Evolutionary conservation across 2,888 invertebrate genomes (phyloP), one percentile per base, ranked within the genome.

Genomic region (Aphodius sticticus): DNA sequence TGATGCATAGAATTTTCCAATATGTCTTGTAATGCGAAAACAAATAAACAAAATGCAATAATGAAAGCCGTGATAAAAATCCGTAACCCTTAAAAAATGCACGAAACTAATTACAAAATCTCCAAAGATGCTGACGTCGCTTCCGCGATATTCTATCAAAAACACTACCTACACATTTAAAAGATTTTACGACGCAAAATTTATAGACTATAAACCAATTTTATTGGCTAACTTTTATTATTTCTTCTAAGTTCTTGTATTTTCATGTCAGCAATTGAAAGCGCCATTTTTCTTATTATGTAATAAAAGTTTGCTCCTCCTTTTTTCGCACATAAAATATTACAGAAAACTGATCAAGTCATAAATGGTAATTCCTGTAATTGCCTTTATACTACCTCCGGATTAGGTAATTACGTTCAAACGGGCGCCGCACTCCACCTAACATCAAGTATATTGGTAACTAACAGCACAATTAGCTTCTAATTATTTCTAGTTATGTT

Each of bases 251-350:
- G 88, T 88, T 88, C 88, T 89, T 88, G 88, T 88, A 87, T 88
- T 88, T 88, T 87, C 88, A 88, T 88, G 88, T 88, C 88, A 88
- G 88, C 88, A 87, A 88, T 89, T 87, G 88, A 87, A 88, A 86
- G 87, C 85, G 83, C 84, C 84, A 86, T 87, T 88, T 88, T 88
- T 88, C 87, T 87, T 87, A 86, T 87, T 87, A 85, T 84, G 87
- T 85, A 86, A 86, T 88, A 88, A 88, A 88, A 85, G n/a, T 9
- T 86, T 87, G 87, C 87, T 87, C 86, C 87, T 87, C 85, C 83
- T 80, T 76, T 71, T 79, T 80, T 26, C 37, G 81, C 69, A 76
- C 83, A 83, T 84, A 86, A 86, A 85, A 86, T 86, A 86, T 85
- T 85, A 80, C 81, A 85, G 84, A 84, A 85, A 85, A 85, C 85